These are phyloP conservation scores for Hirtodrosophila duncani DNA, from an alignment of 2,888 invertebrate species.

Conservation along the genomic window DNA sequence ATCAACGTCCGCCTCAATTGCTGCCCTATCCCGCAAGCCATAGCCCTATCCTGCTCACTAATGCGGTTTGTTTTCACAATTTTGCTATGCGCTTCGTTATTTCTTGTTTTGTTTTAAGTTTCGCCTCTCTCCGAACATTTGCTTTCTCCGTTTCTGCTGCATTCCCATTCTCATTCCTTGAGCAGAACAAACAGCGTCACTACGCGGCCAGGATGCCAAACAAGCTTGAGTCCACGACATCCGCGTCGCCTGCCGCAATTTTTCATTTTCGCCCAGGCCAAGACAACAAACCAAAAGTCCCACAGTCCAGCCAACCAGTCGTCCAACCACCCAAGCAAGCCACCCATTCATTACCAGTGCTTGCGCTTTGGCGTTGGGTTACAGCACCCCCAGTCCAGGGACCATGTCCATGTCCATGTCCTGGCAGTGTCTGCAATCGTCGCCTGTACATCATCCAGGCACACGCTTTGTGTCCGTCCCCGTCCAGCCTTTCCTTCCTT, in stretches of 20 bases:
- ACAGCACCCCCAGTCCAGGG: constrained; percentile 17
- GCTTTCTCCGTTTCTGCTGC: constrained; percentile 19
- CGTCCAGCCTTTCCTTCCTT: constrained; percentile 52
- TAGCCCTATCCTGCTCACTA: constrained; percentile 35
- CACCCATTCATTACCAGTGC: constrained; percentile 64
- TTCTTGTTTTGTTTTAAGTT: constrained; percentile 59
- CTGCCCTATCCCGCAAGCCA: background rate
- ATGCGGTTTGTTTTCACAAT: constrained; percentile 64
- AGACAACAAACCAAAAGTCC: constrained; percentile 12
- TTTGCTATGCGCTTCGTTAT: constrained; percentile 58
- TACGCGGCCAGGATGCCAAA: constrained; percentile 64
- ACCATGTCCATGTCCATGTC: constrained; percentile 23
- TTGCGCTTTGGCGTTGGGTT: constrained; percentile 36
- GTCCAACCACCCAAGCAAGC: constrained; percentile 19
- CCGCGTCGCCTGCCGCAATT: constrained; percentile 50
- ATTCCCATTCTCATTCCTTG: constrained; percentile 20
- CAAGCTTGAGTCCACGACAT: constrained; percentile 54
- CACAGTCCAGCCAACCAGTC: constrained; percentile 8
- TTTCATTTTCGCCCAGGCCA: constrained; percentile 52
- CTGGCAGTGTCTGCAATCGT: constrained; percentile 48
- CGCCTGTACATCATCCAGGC: constrained; percentile 58
- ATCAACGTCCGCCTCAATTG: constrained; percentile 22
- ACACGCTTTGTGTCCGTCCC: constrained; percentile 44
- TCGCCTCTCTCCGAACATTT: background rate
- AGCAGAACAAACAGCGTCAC: constrained; percentile 62